Percentiles rank a stretch among this genome's conserved stretches.
These are phyloP conservation scores for Mionectes olivaceus DNA, from an alignment of 2,797 vertebrate species.

Conservation along the genomic window DNA sequence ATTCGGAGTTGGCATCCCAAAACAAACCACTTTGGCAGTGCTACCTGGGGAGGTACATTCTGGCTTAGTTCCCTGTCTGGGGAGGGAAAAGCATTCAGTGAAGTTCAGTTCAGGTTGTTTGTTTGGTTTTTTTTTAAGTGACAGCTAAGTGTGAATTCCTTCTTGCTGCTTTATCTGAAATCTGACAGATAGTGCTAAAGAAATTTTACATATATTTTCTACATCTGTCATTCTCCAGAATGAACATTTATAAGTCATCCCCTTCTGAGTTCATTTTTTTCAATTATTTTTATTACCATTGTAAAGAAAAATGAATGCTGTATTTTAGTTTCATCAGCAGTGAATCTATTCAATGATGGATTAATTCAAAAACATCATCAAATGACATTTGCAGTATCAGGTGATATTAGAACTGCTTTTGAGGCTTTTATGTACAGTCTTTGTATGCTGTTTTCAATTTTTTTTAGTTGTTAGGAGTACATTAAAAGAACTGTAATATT, in stretches of 20 bases:
- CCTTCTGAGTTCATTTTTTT: neutral
- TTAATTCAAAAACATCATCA: neutral
- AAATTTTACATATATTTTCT: neutral
- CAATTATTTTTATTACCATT: neutral
- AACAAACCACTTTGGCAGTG: slow-evolving; percentile 99
- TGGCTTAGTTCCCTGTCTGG: neutral
- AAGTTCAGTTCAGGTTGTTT: neutral
- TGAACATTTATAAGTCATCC: neutral
- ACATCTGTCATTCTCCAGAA: neutral
- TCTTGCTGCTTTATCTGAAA: slow-evolving; percentile 10
- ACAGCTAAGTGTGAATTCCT: neutral
- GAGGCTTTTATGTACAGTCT: neutral
- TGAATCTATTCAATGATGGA: neutral
- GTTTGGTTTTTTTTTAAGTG: neutral
- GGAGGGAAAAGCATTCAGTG: neutral
- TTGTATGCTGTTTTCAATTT: neutral
- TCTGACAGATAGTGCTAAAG: neutral
- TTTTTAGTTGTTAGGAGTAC: neutral
- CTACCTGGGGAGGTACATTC: slow-evolving; percentile 91
- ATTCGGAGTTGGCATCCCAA: slow-evolving; percentile 95
- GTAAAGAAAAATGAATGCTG: neutral
- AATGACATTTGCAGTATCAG: neutral
- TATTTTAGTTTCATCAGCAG: neutral
- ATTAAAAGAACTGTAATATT: neutral
- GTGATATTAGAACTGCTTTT: neutral